A percentile compares a stretch with the other conserved stretches of the same genome.
These are phyloP conservation scores for Gracilinanus agilis DNA, from an alignment of 2,113 vertebrate genomes.

Conservation along the genomic window DNA sequence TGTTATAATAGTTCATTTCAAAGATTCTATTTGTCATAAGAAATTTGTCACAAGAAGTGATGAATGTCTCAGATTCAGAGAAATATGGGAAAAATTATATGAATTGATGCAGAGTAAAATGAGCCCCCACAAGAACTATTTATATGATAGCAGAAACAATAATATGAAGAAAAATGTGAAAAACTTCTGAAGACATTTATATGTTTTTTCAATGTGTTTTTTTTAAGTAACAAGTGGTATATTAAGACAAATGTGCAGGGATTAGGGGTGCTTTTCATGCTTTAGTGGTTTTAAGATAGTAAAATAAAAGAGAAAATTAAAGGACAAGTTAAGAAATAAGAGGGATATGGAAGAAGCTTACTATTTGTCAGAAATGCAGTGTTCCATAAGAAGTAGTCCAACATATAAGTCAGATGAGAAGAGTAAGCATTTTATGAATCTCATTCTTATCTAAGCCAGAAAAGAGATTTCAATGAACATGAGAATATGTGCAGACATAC, in stretches of 20 bases:
- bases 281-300: background rate
- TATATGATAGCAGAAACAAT: background rate
- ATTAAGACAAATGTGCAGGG: background rate
- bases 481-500: too few relatives aligned
- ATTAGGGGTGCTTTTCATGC: background rate
- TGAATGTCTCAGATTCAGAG: too few relatives aligned
- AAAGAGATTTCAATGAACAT: too few relatives aligned
- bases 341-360: background rate
- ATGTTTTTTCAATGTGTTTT: too few relatives aligned
- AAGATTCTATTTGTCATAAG: too few relatives aligned
- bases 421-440: background rate
- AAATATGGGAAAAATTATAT: too few relatives aligned
- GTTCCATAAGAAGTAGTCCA: background rate
- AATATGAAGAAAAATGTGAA: background rate
- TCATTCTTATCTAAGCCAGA: background rate
- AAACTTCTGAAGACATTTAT: too few relatives aligned
- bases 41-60: too few relatives aligned
- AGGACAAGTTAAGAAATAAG: background rate
- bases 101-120: too few relatives aligned
- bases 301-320: background rate
- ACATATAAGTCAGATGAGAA: background rate
- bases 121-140: background rate
- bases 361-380: background rate
- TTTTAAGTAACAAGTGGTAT: background rate
- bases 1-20: too few relatives aligned